phyloP scores from a whole-genome alignment of 1,140 invertebrate species.

The Thaumatotibia leucotreta region DNA sequence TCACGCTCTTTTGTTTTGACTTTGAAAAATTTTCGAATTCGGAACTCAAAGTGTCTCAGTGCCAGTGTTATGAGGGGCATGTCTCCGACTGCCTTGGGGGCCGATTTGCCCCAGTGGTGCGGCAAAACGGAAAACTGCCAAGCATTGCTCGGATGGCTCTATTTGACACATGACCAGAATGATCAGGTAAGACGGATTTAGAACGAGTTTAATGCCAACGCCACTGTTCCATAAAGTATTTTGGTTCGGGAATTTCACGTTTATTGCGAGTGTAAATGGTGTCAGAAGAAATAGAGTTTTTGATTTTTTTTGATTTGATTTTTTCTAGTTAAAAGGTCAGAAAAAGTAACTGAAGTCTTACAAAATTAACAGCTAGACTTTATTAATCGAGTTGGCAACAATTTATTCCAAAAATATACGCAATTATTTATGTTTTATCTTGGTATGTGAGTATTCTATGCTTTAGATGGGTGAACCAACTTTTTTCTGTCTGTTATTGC shows the following conservation, averaged over 20 bases:
- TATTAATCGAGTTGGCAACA: no score
- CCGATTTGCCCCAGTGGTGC: constrained; percentile 63
- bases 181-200: constrained; percentile 50
- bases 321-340: no score
- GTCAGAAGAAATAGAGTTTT: neutral
- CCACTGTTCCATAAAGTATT: constrained; percentile 7
- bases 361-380: no score
- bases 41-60: constrained; percentile 18
- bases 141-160: constrained; percentile 62
- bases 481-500: no score
- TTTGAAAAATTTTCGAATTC: neutral
- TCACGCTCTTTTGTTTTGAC: constrained; percentile 14
- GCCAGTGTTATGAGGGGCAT: constrained; percentile 45
- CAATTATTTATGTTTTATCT: no score
- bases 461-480: no score
- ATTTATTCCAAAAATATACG: no score
- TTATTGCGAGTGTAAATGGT: neutral
- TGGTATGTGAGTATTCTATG: no score
- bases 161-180: constrained; percentile 59
- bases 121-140: constrained; percentile 56
- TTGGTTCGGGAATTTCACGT: constrained; percentile 3
- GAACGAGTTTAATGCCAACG: constrained; percentile 11
- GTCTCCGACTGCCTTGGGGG: constrained; percentile 61
- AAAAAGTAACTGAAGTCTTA: no score
- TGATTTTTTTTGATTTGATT: no score